phyloP scores from a whole-genome alignment of 2,888 invertebrate species.

The Euzetes globulus region DNA sequence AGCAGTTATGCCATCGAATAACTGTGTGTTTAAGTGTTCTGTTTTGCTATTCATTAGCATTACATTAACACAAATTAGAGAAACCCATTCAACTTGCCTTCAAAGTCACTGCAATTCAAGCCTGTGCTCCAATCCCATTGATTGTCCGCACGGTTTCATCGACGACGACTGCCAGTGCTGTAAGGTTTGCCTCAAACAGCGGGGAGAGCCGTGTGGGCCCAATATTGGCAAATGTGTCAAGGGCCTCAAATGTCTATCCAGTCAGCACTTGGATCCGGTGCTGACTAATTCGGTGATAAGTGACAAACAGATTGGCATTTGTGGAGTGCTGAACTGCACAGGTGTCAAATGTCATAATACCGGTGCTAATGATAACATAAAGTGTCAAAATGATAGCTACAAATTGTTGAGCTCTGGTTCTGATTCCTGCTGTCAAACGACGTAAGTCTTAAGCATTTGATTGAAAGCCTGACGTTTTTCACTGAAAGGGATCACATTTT shows the following conservation, averaged over 20 bases:
- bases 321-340: not conserved
- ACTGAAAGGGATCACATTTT: not conserved
- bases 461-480: not conserved
- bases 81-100: not conserved
- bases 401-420: not conserved
- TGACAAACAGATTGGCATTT: not conserved
- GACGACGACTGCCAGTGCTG: not conserved
- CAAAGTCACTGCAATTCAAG: not conserved
- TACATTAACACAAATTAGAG: too few relatives aligned
- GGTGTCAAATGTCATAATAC: not conserved
- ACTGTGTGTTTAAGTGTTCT: too few relatives aligned
- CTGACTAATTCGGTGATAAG: not conserved
- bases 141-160: not conserved
- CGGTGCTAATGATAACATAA: not conserved
- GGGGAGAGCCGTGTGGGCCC: not conserved
- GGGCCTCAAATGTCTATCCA: not conserved
- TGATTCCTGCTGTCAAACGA: not conserved
- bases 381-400: slow-evolving; percentile 4
- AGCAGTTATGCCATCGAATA: too few relatives aligned
- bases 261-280: not conserved
- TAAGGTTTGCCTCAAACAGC: not conserved
- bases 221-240: not conserved
- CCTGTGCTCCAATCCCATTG: not conserved
- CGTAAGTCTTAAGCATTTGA: not conserved
- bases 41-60: too few relatives aligned